A percentile compares a stretch with the other conserved stretches of the same genome.
Evolutionary conservation across 2,888 invertebrate species (phyloP).

Genomic region (Caenorhabditis sp.): DNA sequence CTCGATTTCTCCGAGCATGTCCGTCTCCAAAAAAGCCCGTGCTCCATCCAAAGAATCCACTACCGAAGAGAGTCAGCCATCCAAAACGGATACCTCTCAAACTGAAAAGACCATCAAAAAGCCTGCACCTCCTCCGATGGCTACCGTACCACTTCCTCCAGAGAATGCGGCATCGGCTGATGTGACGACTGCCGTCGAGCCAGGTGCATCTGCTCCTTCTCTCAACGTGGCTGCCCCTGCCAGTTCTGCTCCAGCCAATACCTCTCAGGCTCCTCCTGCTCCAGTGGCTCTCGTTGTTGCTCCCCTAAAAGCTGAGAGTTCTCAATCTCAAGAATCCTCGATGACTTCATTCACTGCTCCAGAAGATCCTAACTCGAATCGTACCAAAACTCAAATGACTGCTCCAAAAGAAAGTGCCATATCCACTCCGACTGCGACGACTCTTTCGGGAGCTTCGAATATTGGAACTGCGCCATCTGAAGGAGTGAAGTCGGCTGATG

Average conservation of each 20-base stretch:
- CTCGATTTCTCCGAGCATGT: constrained; percentile 38
- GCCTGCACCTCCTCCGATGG: neutral
- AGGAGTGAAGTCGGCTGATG: neutral
- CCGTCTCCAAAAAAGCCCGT: constrained; percentile 26
- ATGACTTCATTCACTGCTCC: constrained; percentile 45
- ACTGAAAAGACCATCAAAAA: constrained; percentile 17
- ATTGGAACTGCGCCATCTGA: constrained; percentile 5
- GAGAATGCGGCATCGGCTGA: constrained; percentile 28
- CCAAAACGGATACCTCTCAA: constrained; percentile 30
- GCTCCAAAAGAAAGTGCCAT: neutral
- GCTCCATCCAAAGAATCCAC: constrained; percentile 15
- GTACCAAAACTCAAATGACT: neutral
- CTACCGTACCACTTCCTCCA: neutral
- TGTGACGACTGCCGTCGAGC: constrained; percentile 38
- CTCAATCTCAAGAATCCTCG: constrained; percentile 38
- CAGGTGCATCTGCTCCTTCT: neutral
- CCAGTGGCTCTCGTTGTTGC: neutral
- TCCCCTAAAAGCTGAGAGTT: constrained; percentile 6
- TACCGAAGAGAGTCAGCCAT: constrained; percentile 38
- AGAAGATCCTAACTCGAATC: constrained; percentile 9
- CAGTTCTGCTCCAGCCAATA: neutral
- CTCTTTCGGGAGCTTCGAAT: constrained; percentile 38
- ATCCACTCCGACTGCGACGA: constrained; percentile 43
- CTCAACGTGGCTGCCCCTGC: neutral
- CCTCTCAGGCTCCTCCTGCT: neutral